Percentiles rank a stretch among this genome's conserved stretches.
These are phyloP conservation scores for Scaptodrosophila lebanonensis DNA, from an alignment of 1,140 invertebrate species.

Conservation along the genomic window DNA sequence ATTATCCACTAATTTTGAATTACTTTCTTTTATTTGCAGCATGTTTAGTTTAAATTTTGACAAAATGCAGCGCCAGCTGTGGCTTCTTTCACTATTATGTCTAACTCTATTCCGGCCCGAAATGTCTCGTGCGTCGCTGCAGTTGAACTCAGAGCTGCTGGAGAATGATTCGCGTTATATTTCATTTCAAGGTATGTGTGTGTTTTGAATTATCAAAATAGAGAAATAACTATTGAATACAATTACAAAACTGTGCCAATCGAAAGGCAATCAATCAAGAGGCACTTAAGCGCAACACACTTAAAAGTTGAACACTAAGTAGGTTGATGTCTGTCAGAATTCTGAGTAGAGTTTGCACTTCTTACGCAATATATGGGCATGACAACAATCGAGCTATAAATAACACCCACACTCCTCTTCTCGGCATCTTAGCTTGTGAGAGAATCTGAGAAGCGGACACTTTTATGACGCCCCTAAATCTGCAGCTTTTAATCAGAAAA, in stretches of 20 bases:
- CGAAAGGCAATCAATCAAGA: constrained; percentile 59
- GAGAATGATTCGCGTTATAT: constrained; percentile 77
- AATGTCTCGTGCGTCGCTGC: constrained; percentile 19
- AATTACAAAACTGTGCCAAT: constrained; percentile 58
- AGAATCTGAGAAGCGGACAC: not conserved
- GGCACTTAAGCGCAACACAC: constrained; percentile 17
- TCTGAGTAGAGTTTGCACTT: constrained; percentile 41
- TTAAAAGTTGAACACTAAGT: constrained; percentile 36
- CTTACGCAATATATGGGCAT: too few species aligned
- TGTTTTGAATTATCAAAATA: constrained; percentile 48
- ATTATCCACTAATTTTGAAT: not conserved
- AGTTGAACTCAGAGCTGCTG: constrained; percentile 57
- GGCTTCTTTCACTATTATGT: constrained; percentile 34
- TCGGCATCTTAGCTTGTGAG: not conserved
- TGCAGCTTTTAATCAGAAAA: constrained; percentile 48
- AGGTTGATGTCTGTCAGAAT: constrained; percentile 53
- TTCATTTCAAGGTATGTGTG: constrained; percentile 78
- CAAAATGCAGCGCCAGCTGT: constrained; percentile 47
- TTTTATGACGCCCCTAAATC: constrained; percentile 12
- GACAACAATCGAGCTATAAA: too few species aligned
- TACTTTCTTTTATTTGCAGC: constrained; percentile 42
- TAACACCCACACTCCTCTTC: too few species aligned
- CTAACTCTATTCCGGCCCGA: constrained; percentile 31
- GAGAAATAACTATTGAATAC: constrained; percentile 13
- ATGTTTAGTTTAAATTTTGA: constrained; percentile 66